Evolutionary conservation across 2,888 invertebrate species (phyloP).

Genomic region (Morinoia aosen): DNA sequence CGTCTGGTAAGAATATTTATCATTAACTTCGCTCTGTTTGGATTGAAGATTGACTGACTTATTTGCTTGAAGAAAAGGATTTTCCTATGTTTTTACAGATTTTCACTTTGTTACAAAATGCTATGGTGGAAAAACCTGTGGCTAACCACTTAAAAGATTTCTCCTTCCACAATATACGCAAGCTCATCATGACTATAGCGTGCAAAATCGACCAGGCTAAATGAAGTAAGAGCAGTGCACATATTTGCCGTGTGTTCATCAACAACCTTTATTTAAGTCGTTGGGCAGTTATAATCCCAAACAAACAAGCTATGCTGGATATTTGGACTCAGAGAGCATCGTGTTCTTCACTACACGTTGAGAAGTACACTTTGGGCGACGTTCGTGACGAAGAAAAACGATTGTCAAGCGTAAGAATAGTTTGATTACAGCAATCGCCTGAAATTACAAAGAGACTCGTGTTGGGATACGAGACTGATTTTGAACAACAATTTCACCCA

Average conservation of each 20-base stretch:
- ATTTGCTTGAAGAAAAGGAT: no score
- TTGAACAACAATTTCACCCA: background rate
- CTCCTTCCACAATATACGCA: background rate
- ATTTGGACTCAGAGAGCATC: background rate
- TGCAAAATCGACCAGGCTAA: background rate
- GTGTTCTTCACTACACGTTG: background rate
- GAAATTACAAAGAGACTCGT: background rate
- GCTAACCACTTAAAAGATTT: no score
- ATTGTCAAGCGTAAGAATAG: background rate
- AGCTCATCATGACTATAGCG: background rate
- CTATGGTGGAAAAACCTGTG: background rate
- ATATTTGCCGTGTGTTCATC: background rate
- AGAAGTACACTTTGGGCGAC: background rate
- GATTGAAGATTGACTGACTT: no score
- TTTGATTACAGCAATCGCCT: background rate
- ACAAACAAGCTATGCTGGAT: background rate
- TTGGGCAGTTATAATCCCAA: background rate
- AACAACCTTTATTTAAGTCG: background rate
- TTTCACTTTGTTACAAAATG: background rate
- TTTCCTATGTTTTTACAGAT: background rate
- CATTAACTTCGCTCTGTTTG: no score
- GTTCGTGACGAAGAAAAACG: background rate
- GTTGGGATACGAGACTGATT: background rate
- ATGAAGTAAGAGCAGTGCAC: background rate
- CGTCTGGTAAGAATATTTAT: no score